A percentile compares a stretch with the other conserved stretches of the same genome.
Conservation (phyloP, 2,797 vertebrate species). For the Cossypha niveicapilla region DNA sequence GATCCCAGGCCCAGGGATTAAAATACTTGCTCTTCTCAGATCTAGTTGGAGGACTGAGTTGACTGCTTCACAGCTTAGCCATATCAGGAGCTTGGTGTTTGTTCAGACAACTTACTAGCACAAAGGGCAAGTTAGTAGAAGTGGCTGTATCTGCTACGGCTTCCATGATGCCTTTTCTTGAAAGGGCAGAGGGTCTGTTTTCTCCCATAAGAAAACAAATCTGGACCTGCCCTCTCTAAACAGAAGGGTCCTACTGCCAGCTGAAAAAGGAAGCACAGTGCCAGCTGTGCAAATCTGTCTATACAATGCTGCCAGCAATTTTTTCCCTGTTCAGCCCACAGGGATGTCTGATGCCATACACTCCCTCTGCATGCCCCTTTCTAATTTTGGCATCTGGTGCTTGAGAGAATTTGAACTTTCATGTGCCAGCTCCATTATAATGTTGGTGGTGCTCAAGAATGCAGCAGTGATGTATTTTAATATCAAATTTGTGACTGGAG, state of each 20-base stretch:
- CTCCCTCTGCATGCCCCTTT: neutral
- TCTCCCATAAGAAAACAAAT: neutral
- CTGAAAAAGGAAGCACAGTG: slow-evolving; percentile 6
- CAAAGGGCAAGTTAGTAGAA: neutral
- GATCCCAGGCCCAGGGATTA: neutral
- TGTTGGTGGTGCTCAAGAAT: neutral
- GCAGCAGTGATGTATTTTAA: neutral
- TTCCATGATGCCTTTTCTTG: neutral
- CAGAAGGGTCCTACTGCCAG: neutral
- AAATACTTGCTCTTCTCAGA: neutral
- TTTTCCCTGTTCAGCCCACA: neutral
- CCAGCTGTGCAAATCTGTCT: slow-evolving; percentile 58
- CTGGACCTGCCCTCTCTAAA: neutral
- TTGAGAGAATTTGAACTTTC: neutral
- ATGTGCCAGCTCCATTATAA: neutral
- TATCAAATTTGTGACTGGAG: neutral
- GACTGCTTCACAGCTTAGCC: neutral
- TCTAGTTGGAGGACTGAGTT: neutral
- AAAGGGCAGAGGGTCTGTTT: neutral
- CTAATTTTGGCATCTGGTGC: neutral
- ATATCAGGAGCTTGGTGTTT: neutral
- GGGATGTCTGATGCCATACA: neutral
- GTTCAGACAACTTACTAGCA: neutral
- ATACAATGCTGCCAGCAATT: slow-evolving; percentile 6
- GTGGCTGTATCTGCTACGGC: neutral